These are phyloP conservation scores for Phymorhynchus buccinoides DNA, from an alignment of 1,140 invertebrate species.

Conservation along the genomic window DNA sequence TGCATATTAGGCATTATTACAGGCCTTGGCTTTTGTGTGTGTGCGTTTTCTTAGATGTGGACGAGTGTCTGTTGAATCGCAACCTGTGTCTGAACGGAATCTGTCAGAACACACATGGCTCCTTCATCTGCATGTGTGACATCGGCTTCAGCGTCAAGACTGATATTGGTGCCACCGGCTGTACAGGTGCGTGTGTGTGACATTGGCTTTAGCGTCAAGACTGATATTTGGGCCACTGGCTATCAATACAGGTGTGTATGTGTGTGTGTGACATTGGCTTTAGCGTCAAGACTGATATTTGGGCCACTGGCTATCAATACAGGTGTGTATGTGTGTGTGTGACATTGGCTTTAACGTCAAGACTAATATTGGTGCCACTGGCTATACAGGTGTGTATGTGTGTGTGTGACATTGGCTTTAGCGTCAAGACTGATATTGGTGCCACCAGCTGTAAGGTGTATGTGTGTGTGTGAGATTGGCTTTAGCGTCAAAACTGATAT, in stretches of 20 bases:
- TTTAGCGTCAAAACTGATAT: too few relatives aligned
- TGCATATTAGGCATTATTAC: too few relatives aligned
- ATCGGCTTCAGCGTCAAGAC: constrained; percentile 80
- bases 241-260: constrained; percentile 71
- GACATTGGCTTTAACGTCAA: too few relatives aligned
- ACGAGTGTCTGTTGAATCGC: constrained; percentile 78
- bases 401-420: too few relatives aligned
- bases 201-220: constrained; percentile 80
- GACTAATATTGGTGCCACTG: too few relatives aligned
- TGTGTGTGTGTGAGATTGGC: too few relatives aligned
- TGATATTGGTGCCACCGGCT: constrained; percentile 61
- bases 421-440: too few relatives aligned
- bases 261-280: constrained; percentile 83
- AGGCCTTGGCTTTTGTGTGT: too few relatives aligned
- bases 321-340: too few relatives aligned
- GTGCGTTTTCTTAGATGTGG: constrained; percentile 75
- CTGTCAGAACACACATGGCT: constrained; percentile 86
- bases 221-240: constrained; percentile 65
- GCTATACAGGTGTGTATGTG: too few relatives aligned
- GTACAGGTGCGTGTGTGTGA: constrained; percentile 70
- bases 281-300: constrained; percentile 67
- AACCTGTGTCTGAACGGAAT: constrained; percentile 84
- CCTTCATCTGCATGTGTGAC: constrained; percentile 86
- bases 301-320: constrained; percentile 70
- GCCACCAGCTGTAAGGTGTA: constrained; percentile 65